Evolutionary conservation across 2,797 vertebrate species (phyloP), one percentile per base, ranked within the genome.

Genomic region (Dallia pectoralis): DNA sequence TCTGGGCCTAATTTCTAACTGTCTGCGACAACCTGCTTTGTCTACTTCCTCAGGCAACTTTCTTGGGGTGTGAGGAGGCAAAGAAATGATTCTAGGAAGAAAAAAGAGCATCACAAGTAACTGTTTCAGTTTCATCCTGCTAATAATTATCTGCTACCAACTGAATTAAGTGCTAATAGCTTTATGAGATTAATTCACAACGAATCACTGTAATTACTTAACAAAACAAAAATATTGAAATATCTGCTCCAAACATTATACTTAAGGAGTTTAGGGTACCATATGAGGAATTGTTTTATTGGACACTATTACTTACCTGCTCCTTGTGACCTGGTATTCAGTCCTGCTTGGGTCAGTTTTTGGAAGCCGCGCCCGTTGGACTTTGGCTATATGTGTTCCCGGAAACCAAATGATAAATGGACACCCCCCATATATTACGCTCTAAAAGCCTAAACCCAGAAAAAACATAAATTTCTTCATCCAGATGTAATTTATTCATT

Each of bases 31-130:
- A 77, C 82, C 82, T 78, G 48, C 3, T 82, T 78, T 49, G 76
- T 84, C 16, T 65, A 19, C 12, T n/a, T 65, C 6, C 63, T 19
- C 14, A 9, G 29, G 32, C 49, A 25, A 14, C 64, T 86, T 89
- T 84, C 83, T 84, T 76, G 83, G 88, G 89, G 88, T 89, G 88
- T 88, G 88, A 82, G 4, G 74, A 76, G 82, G 86, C 86, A 90
- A 90, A 86, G 82, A 75, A 90, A 81, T 88, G 79, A 90, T 91
- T 89, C 81, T 67, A 84, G 79, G 16, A 77, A 88, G 77, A 87
- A 74, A 82, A 75, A 83, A 79, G 53, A 25, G 80, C 11, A 59
- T 12, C 8, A 19, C 18, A 19, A n/a, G 83, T 82, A 66, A 78
- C 84, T 27, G 80, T 85, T 77, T 87, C 85, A 79, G 53, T 59